Evolutionary conservation across 2,888 invertebrate species (phyloP), one percentile per base, ranked within the genome.

Genomic region (Tortrix viridana): DNA sequence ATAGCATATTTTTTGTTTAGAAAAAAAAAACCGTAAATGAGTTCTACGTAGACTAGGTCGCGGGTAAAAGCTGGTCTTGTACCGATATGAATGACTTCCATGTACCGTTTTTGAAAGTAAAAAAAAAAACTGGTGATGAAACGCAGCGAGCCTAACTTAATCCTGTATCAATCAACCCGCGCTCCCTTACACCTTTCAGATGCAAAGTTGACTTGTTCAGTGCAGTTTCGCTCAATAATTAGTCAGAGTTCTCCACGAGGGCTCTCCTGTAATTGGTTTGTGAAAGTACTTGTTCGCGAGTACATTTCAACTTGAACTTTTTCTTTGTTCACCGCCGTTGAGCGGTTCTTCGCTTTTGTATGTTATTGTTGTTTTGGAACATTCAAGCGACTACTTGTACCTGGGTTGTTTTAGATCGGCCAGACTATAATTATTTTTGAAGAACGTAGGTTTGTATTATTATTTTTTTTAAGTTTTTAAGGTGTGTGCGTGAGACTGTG

Each of bases 221-320:
- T 48, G 56, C 58, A 60, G 53, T 50, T 41, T 49, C 54, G 58
- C 14, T 47, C 54, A 58, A 66, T 64, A 69, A 69, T 71, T 69
- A 73, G 68, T 73, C 71, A 20, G 68, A 67, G 67, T 67, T 70
- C 68, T 65, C 59, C 66, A 19, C 44, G 20, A 62, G 52, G 38
- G 57, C 57, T 57, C 60, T 55, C 68, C 64, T 60, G 67, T 74
- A 75, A 75, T 75, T 75, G 75, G 69, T 64, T 65, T 43, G 43
- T 43, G 46, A 60, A 67, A 64, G 68, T 71, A 67, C 65, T 69
- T 67, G 58, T 64, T 56, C 62, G 57, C 19, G 18, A 43, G 62
- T 47, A 57, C 41, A 41, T 26, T 41, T 43, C 62, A 37, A 72
- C 65, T 43, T 65, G 58, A 70, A 69, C 61, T 73, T 72, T 69